Evolutionary conservation across 1,140 invertebrate genomes (phyloP), one percentile per base, ranked within the genome.

Genomic region (Ruditapes philippinarum): DNA sequence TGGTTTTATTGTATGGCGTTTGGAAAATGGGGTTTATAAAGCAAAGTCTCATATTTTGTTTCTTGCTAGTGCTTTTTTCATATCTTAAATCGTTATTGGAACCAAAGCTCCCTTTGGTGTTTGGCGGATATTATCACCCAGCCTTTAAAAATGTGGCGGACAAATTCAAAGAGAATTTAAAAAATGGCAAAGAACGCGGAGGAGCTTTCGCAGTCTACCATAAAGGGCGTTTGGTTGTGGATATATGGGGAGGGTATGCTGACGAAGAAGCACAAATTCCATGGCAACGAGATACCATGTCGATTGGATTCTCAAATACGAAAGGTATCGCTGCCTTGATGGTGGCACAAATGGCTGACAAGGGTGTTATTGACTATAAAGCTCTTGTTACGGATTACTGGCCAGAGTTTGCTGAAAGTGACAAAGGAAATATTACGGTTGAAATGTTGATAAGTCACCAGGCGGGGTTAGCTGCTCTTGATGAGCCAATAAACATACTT

Each of bases 361-460:
- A 93, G 91, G 93, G 82, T 65, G 1, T 31, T 11, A 65, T 65
- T 45, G 7, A 87, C 31, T 87, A 87, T 54, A 78, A 87, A 38
- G 12, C 38, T 17, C 84, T 90, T 38, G 93, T 96, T n/a, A 36
- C 86, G 25, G 85, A 94, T 17, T 96, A 95, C 89, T 96, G 96
- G 96, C 96, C 96, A 38, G 95, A 96, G 84, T 96, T 96, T 92
- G 95, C 88, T 28, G 80, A 93, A 36, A 94, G 96, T 65, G 95
- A 95, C 0, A 96, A 96, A 84, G 93, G 92, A 76, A 92, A 91
- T 40, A 94, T 96, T 45, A 96, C 96, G 0, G 93, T 96, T 17
- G 93, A 94, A 54, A 93, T 92, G 92, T 76, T 96, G 4, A 79
- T 96, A 25, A 94, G 92, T 54, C 96, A 96, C 89, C 68, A 85